phyloP scores from a whole-genome alignment of 2,113 vertebrate species.

The Microtus pennsylvanicus region DNA sequence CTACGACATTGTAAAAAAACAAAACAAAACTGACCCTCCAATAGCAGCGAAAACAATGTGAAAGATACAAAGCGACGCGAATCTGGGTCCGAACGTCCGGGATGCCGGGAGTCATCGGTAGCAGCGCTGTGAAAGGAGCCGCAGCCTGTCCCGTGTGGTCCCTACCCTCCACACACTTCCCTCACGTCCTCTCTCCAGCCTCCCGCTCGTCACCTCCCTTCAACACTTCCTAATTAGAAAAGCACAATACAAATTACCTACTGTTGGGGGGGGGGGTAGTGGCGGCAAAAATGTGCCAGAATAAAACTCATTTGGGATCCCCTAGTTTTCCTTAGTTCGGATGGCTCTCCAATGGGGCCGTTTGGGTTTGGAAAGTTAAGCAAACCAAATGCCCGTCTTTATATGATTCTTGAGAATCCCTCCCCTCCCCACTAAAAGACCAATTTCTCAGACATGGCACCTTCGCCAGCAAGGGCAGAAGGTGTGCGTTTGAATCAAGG shows the following conservation, averaged over 20 bases:
- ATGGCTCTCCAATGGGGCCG: constrained; percentile 74
- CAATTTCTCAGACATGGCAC: constrained; percentile 77
- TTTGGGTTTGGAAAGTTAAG: constrained; percentile 71
- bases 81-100: constrained; percentile 86
- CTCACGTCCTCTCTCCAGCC: constrained; percentile 86
- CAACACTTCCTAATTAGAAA: constrained; percentile 86
- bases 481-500: constrained; percentile 68
- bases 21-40: constrained; percentile 89
- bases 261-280: constrained; percentile 57
- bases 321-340: constrained; percentile 85
- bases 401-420: neutral
- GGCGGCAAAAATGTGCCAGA: constrained; percentile 74
- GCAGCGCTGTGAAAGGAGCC: constrained; percentile 94
- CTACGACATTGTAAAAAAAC: constrained; percentile 93
- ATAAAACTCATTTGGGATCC: constrained; percentile 84
- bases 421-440: constrained; percentile 59
- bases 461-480: constrained; percentile 79
- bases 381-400: constrained; percentile 66
- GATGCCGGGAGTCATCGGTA: constrained; percentile 94
- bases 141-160: constrained; percentile 83
- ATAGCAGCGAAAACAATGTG: constrained; percentile 97
- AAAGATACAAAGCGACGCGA: constrained; percentile 92
- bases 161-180: constrained; percentile 71
- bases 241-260: constrained; percentile 89
- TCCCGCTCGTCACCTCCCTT: constrained; percentile 85